phyloP scores from a whole-genome alignment of 2,888 invertebrate species.

The Clistopyga incitator region DNA sequence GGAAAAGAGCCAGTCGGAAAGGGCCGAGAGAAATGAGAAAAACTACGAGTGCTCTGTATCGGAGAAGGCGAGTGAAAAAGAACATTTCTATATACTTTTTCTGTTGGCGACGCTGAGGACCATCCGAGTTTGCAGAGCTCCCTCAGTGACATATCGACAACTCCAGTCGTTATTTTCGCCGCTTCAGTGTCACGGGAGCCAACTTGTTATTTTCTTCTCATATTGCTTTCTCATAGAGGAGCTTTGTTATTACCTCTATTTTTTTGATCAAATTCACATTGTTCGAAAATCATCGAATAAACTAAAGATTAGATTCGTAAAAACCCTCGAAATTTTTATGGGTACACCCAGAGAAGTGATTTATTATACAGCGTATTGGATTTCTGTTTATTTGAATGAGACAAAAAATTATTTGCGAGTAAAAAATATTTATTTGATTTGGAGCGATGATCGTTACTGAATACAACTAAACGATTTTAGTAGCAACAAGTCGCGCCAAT shows the following conservation, averaged over 20 bases:
- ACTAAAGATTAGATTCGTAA: neutral
- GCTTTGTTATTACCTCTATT: neutral
- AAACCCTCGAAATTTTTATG: neutral
- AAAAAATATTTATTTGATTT: no score
- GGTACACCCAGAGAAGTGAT: no score
- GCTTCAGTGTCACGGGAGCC: neutral
- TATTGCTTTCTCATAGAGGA: constrained; percentile 22
- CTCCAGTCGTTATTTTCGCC: constrained; percentile 44
- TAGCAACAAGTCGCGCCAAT: no score
- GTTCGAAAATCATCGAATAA: neutral
- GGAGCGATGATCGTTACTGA: no score
- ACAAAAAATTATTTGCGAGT: no score
- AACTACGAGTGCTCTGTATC: constrained; percentile 26
- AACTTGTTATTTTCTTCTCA: constrained; percentile 23
- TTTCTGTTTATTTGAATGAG: no score
- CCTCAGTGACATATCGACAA: constrained; percentile 58
- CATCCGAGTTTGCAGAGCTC: neutral
- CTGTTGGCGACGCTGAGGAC: constrained; percentile 11
- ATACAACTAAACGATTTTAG: no score
- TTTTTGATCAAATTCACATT: neutral
- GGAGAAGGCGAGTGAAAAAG: constrained; percentile 16
- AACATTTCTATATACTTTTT: constrained; percentile 31
- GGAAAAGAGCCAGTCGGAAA: constrained; percentile 9
- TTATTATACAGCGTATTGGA: no score
- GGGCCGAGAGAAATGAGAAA: constrained; percentile 22